Percentiles rank a stretch among this genome's conserved stretches.
Conservation (phyloP, 1,140 invertebrate species). For the Eciton burchellii region DNA sequence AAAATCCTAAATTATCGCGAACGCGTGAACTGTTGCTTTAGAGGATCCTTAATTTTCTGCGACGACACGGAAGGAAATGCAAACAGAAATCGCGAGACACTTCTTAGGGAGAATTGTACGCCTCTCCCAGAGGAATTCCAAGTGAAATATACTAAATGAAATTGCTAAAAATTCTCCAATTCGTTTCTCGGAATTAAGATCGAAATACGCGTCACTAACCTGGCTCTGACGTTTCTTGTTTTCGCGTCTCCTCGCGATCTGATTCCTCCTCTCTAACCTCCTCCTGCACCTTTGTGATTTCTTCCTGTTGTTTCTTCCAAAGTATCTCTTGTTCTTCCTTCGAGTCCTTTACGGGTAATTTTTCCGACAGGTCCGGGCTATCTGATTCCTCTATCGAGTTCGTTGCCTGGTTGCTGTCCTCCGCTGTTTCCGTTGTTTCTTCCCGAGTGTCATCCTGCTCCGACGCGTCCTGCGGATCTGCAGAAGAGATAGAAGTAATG, state of each 20-base stretch:
- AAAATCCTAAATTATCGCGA: neutral
- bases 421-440: slow-evolving; percentile 8
- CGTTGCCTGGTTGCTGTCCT: neutral
- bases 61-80: neutral
- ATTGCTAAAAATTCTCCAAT: neutral
- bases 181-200: neutral
- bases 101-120: neutral
- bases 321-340: slow-evolving; percentile 11
- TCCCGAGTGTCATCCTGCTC: slow-evolving; percentile 28
- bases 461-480: slow-evolving; percentile 40
- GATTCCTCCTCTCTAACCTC: neutral
- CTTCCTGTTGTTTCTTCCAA: neutral
- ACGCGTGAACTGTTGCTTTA: neutral
- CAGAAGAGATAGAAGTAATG: slow-evolving; percentile 3
- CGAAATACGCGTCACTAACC: slow-evolving; percentile 68
- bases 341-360: neutral
- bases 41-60: neutral
- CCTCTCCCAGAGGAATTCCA: no score
- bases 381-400: slow-evolving; percentile 1
- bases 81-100: neutral
- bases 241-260: slow-evolving; percentile 59
- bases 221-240: slow-evolving; percentile 70
- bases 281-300: neutral
- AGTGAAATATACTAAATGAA: no score
- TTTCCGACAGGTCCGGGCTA: slow-evolving; percentile 25